Evolutionary conservation across 2,888 invertebrate genomes (phyloP), one percentile per base, ranked within the genome.

Genomic region (Abrostola triplasia): DNA sequence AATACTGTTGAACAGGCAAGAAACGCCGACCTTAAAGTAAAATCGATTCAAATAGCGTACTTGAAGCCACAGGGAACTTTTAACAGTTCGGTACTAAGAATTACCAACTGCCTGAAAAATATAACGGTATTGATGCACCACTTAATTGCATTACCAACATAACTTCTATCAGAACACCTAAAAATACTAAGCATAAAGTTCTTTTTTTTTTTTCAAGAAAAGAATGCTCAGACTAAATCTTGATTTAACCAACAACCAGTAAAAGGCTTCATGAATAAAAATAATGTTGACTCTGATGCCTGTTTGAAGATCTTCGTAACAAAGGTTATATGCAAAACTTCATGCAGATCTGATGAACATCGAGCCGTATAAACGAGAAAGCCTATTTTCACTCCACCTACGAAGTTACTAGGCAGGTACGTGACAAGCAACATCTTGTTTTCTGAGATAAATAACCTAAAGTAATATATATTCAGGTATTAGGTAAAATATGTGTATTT

Each of bases 241-340:
- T 47, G 44, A 47, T 13, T 47, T 47, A 47, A 13, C 24, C 13
- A 50, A 24, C 40, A 12, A 41, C 41, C 41, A 10, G 41, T 54
- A 24, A 40, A 37, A 13, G 10, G 10, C 44, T 51, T n/a, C 13
- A 51, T 44, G 11, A n/a, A 56, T 51, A n/a, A 38, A 44, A 40
- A 51, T 49, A 35, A 36, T 40, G 54, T 44, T 49, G 58, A 47
- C 63, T 65, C 58, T 65, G 48, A 57, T 53, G 47, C 50, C 48
- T 50, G 61, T 65, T 65, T 64, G 64, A 64, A 49, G 58, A 62
- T 59, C 57, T 40, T 54, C 64, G 59, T 57, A 61, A 58, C 48
- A 57, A 58, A 67, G 70, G 67, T 36, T 56, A 60, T 48, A 36
- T 35, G 51, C 50, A 56, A 57, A 63, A 41, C 54, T 59, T 64